Percentiles rank a stretch among this genome's conserved stretches.
phyloP scores from a whole-genome alignment of 2,797 vertebrate species.

The Bryconaethiops microstoma region DNA sequence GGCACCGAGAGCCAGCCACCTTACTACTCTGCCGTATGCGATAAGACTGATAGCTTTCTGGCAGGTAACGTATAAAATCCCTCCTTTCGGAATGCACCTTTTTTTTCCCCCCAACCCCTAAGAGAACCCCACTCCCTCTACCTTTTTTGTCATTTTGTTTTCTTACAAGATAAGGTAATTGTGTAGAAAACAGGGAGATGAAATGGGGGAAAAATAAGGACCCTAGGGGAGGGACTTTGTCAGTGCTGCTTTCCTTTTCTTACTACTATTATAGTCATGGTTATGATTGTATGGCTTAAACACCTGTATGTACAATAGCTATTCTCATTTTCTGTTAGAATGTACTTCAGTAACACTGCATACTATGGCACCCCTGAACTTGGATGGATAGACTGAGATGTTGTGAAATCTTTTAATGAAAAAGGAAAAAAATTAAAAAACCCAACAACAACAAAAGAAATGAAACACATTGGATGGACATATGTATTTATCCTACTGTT shows the following conservation, averaged over 20 bases:
- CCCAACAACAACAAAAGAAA: conserved; percentile 49
- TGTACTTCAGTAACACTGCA: conserved; percentile 79
- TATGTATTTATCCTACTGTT: conserved; percentile 87
- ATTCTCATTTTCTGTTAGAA: conserved; percentile 82
- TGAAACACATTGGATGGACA: conserved; percentile 72
- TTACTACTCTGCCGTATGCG: conserved; percentile 82
- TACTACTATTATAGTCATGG: conserved; percentile 70
- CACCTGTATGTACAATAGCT: conserved; percentile 75
- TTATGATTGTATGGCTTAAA: conserved; percentile 76
- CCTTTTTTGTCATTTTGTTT: conserved; percentile 69
- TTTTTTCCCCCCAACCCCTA: conserved; percentile 55
- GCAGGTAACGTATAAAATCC: conserved; percentile 87
- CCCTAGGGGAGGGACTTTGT: conserved; percentile 73
- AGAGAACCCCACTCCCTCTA: conserved; percentile 68
- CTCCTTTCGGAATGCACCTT: conserved; percentile 59
- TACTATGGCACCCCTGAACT: conserved; percentile 67
- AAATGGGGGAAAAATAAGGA: conserved; percentile 64
- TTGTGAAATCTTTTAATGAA: conserved; percentile 70
- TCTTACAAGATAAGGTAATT: conserved; percentile 73
- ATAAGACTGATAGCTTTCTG: conserved; percentile 85
- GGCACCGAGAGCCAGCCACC: conserved; percentile 71
- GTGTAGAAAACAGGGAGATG: conserved; percentile 64
- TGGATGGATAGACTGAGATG: conserved; percentile 74
- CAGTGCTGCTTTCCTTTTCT: conserved; percentile 77
- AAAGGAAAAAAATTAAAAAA: conserved; percentile 49